phyloP scores from a whole-genome alignment of 2,113 vertebrate genomes.

The Petroica traversi region DNA sequence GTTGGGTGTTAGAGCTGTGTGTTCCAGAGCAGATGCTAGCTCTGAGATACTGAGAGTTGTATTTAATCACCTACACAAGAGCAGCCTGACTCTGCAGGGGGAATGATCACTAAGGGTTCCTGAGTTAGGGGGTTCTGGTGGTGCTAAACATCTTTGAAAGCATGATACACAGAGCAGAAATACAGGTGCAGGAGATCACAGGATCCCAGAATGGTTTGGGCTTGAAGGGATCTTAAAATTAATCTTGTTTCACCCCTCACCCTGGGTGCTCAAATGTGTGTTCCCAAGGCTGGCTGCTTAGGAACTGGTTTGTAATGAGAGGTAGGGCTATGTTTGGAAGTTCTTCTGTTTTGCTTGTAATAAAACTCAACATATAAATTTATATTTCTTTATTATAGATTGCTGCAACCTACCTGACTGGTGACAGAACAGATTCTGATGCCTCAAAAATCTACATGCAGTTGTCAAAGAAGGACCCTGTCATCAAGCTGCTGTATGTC shows the following conservation, averaged over 20 bases:
- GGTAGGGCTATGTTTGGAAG: not conserved
- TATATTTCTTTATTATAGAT: conserved; percentile 71
- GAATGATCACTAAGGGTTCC: not conserved
- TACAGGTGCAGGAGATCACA: not conserved
- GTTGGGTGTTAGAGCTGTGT: not conserved
- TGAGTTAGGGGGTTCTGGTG: not conserved
- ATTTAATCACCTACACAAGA: not conserved
- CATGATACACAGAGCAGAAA: not conserved
- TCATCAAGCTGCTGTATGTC: conserved; percentile 93
- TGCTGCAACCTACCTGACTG: conserved; percentile 89
- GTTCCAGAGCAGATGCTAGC: not conserved
- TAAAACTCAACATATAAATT: not conserved
- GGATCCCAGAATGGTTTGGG: not conserved
- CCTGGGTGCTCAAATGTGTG: not conserved
- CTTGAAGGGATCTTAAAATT: not conserved
- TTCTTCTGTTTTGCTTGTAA: not conserved
- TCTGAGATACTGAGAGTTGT: not conserved
- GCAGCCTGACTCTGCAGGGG: not conserved
- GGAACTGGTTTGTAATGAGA: not conserved
- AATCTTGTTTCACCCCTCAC: not conserved
- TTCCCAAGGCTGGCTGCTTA: not conserved
- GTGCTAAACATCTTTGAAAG: not conserved
- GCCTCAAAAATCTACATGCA: conserved; percentile 89
- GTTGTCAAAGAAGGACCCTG: conserved; percentile 91
- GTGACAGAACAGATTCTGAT: conserved; percentile 87